phyloP scores from a whole-genome alignment of 2,888 invertebrate species.

The Stegana nigrithorax region DNA sequence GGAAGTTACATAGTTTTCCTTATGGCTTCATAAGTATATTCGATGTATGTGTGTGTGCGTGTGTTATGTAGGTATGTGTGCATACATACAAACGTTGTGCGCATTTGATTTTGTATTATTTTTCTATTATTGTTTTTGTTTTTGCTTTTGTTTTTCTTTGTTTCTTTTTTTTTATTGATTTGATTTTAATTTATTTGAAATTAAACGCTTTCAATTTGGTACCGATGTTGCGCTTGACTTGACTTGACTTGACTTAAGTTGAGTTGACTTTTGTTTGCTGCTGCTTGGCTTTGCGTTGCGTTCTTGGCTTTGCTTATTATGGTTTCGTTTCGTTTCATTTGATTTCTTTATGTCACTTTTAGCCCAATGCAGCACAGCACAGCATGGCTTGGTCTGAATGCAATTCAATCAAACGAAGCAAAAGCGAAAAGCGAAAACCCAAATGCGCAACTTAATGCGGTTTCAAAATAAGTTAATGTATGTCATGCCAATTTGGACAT shows the following conservation, averaged over 20 bases:
- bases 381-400: too few relatives aligned
- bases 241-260: neutral
- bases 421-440: too few relatives aligned
- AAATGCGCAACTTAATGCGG: neutral
- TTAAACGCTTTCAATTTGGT: too few relatives aligned
- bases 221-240: neutral
- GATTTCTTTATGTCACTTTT: too few relatives aligned
- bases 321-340: neutral
- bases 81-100: neutral
- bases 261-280: neutral
- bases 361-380: too few relatives aligned
- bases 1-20: slow-evolving; percentile 1
- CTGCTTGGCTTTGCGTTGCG: neutral
- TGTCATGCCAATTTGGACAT: slow-evolving; percentile 8
- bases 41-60: too few relatives aligned
- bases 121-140: neutral
- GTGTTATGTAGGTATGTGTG: too few relatives aligned
- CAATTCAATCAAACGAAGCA: too few relatives aligned
- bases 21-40: too few relatives aligned
- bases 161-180: neutral
- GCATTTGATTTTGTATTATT: neutral
- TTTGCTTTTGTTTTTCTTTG: neutral
- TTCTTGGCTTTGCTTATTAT: neutral
- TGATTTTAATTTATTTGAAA: too few relatives aligned
- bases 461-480: slow-evolving; percentile 11